A percentile compares a stretch with the other conserved stretches of the same genome.
These are phyloP conservation scores for Mantis religiosa DNA, from an alignment of 2,888 invertebrate species.

Conservation along the genomic window DNA sequence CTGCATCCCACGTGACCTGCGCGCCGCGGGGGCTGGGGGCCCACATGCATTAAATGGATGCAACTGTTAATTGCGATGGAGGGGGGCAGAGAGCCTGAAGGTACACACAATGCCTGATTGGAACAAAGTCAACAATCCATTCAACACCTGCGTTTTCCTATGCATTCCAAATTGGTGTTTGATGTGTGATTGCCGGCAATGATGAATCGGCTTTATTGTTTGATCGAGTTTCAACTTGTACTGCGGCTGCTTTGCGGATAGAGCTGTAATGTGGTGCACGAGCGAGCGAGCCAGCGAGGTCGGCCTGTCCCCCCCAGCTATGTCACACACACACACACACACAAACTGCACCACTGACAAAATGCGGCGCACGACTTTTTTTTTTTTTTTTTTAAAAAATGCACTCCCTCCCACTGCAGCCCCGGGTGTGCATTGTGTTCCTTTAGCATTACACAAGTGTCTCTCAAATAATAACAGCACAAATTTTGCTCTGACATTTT, in stretches of 20 bases:
- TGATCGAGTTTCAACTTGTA: slow-evolving; percentile 26
- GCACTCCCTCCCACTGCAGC: not conserved
- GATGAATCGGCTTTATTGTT: slow-evolving; percentile 30
- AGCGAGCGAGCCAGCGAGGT: not conserved
- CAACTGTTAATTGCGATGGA: slow-evolving; percentile 28
- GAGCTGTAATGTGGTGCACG: not conserved
- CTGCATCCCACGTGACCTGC: not conserved
- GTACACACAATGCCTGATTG: slow-evolving; percentile 26
- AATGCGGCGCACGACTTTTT: not conserved
- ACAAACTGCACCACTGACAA: not conserved
- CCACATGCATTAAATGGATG: slow-evolving; percentile 26
- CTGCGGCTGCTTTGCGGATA: slow-evolving; percentile 16
- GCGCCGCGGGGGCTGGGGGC: slow-evolving; percentile 1
- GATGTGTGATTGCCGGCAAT: slow-evolving; percentile 26
- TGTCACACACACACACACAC: not conserved
- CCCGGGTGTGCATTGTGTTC: not conserved
- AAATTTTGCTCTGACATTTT: not conserved
- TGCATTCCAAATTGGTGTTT: slow-evolving; percentile 29
- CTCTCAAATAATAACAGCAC: not conserved
- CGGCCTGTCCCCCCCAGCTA: not conserved
- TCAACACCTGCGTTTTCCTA: slow-evolving; percentile 29
- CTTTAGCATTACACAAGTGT: not conserved
- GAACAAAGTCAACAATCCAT: slow-evolving; percentile 29
- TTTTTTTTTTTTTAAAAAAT: not conserved
- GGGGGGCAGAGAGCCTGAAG: slow-evolving; percentile 17